Base-by-base conservation (phyloP, 2,888 invertebrate genomes). In the Saturnia pavonia region DNA sequence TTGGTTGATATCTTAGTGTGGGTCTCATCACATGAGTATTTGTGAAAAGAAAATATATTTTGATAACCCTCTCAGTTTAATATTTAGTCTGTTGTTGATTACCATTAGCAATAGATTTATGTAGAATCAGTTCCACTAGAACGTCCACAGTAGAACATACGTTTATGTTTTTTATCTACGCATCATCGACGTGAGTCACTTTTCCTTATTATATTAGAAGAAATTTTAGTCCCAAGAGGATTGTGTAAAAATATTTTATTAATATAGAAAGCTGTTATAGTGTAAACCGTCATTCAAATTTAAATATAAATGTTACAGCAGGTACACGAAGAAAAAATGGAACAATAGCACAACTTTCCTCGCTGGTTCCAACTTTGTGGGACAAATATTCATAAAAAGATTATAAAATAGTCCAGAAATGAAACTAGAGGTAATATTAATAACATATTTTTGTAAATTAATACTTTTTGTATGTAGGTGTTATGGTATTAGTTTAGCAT, bases 321-420 rank as follows among this genome's bases (percentile, higher is more conserved):
- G 57, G 27, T 60, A 60, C 0, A 60, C 12, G 27, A 25, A 14
- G 57, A 27, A 14, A 27, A 27, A 25, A 27, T 27, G 14, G 57
- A 60, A 60, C 57, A 60, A 16, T 25, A 27, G 14, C 14, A 14
- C 25, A 60, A 27, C 27, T 27, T 25, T 4, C 27, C 16, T 60
- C 57, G 57, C 25, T 14, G 25, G 14, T 60, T 60, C 27, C 8
- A 60, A 60, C 57, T 60, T 27, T 60, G 1, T 60, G 3, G 12
- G 25, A 7, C 27, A 60, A 27, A 60, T 60, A 60, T 60, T 60
- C 57, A 60, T 60, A 60, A 14, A 27, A 60, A 60, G 25, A 60
- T 25, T 60, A 60, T 60, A 14, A 27, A n/a, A 27, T 60, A 3
- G 14, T 3, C 1, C 57, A 60, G 57, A 60, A 14, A 3, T 60